phyloP scores from a whole-genome alignment of 2,113 vertebrate species.

The Xiphophorus couchianus region DNA sequence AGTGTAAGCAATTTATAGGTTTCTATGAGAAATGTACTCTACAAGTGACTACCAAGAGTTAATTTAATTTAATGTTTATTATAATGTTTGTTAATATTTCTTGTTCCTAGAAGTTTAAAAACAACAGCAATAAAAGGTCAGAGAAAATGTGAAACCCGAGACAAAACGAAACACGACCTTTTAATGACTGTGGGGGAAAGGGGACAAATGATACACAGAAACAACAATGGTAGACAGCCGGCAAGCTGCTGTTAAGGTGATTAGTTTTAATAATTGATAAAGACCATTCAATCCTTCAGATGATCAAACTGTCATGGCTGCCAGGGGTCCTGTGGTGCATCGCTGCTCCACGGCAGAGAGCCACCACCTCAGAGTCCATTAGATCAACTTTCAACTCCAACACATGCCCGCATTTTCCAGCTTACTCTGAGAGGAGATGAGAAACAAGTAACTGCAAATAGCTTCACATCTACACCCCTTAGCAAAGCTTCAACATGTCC shows the following conservation, averaged over 20 bases:
- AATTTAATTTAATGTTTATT: not conserved
- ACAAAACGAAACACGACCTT: constrained; percentile 13
- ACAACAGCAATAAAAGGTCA: not conserved
- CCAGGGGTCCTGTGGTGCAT: constrained; percentile 60
- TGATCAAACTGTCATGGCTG: constrained; percentile 72
- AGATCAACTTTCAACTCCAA: constrained; percentile 66
- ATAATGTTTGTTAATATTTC: not conserved
- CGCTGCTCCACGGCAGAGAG: constrained; percentile 38
- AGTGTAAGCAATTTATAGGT: not conserved
- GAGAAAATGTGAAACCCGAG: constrained; percentile 7
- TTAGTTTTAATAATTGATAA: constrained; percentile 79
- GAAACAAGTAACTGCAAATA: constrained; percentile 16
- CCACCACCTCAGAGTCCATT: constrained; percentile 38
- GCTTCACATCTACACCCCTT: not conserved
- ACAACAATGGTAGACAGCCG: constrained; percentile 30
- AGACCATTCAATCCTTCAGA: constrained; percentile 66
- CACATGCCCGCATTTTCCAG: constrained; percentile 7
- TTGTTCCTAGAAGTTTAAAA: not conserved
- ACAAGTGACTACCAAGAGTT: not conserved
- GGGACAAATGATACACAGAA: constrained; percentile 20
- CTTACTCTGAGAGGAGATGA: constrained; percentile 19
- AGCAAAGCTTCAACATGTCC: not conserved
- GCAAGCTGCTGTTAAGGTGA: constrained; percentile 53
- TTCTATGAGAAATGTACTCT: not conserved
- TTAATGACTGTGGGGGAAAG: constrained; percentile 15